These are phyloP conservation scores for Arizona elegans DNA, from an alignment of 2,113 vertebrate species.

Conservation along the genomic window DNA sequence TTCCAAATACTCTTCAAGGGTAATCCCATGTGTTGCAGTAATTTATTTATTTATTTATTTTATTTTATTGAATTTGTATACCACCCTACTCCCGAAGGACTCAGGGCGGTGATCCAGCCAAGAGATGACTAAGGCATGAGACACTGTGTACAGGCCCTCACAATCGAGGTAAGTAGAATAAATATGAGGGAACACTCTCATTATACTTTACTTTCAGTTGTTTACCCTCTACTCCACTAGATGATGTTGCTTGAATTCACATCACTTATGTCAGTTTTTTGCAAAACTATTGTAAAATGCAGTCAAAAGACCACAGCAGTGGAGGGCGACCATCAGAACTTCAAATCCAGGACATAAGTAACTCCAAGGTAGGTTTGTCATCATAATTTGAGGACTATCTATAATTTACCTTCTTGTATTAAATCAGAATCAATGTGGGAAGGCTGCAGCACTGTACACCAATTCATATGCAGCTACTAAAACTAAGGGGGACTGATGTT, in stretches of 20 bases:
- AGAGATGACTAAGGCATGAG: not conserved
- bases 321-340: not conserved
- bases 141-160: not conserved
- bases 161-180: not conserved
- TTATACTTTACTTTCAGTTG: not conserved
- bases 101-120: not conserved
- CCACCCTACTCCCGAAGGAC: too few relatives aligned
- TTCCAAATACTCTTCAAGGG: not conserved
- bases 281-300: not conserved
- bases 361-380: not conserved
- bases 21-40: not conserved
- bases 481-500: not conserved
- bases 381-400: not conserved
- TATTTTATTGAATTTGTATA: too few relatives aligned
- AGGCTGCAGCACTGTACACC: not conserved
- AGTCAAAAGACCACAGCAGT: not conserved
- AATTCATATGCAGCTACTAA: not conserved
- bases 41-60: not conserved
- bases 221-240: not conserved
- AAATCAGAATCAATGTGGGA: not conserved
- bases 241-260: not conserved
- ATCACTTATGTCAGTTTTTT: not conserved
- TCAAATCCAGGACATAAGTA: not conserved
- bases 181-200: not conserved
- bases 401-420: not conserved